Evolutionary conservation across 92 coral and sea anemone species (phyloP).

Genomic region (Ricordea florida): DNA sequence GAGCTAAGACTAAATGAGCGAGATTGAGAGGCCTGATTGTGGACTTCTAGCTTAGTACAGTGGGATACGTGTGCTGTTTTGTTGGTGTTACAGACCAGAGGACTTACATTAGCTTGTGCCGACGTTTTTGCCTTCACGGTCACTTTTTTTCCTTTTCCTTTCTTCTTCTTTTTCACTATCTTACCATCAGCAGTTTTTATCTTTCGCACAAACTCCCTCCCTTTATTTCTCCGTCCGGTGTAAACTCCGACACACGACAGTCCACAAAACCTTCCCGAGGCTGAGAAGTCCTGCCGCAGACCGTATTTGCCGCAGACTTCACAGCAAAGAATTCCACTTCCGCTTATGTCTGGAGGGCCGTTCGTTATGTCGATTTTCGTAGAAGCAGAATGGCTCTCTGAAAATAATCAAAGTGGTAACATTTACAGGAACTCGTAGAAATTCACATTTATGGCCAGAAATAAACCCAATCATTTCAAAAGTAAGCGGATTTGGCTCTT

Average conservation of each 20-base stretch:
- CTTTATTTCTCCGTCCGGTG: constrained; percentile 96
- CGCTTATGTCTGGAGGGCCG: constrained; percentile 79
- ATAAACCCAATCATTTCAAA: too few relatives aligned
- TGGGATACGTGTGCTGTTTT: too few relatives aligned
- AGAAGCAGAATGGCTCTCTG: neutral
- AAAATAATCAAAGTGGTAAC: neutral
- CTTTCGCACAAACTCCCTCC: constrained; percentile 78
- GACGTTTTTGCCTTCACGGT: constrained; percentile 8
- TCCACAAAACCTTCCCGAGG: constrained; percentile 97
- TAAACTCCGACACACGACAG: constrained; percentile 95
- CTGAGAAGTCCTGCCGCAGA: constrained; percentile 88
- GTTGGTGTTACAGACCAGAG: neutral
- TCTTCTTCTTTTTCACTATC: constrained; percentile 85
- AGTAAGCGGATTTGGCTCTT: too few relatives aligned
- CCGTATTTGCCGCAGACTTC: constrained; percentile 98
- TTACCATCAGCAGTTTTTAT: constrained; percentile 80
- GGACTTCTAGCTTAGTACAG: too few relatives aligned
- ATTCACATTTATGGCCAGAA: too few relatives aligned
- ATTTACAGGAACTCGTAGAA: neutral
- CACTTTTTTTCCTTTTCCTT: constrained; percentile 63
- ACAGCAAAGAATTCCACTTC: constrained; percentile 86
- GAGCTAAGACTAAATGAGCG: too few relatives aligned
- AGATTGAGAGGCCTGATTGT: too few relatives aligned
- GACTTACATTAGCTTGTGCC: neutral
- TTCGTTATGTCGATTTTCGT: constrained; percentile 21